Evolutionary conservation across 2,888 invertebrate species (phyloP), one percentile per base, ranked within the genome.

Genomic region (Sinhomidia bicolor): DNA sequence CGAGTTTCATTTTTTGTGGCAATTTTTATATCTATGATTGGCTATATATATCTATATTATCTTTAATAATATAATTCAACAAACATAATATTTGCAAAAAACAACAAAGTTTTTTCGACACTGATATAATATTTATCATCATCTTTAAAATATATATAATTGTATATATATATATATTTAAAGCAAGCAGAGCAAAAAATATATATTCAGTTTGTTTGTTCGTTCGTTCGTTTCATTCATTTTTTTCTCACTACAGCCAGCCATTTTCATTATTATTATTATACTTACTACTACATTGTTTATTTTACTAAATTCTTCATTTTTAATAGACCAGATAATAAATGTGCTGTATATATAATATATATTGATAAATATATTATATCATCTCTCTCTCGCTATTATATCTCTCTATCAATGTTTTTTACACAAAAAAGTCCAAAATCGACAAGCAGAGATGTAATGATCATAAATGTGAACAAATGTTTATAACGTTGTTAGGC

Each of bases 401-500:
- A n/a, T 32, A 29, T 80, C 36, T 81, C 47, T 65, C 20, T 68
- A 62, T 80, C 32, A 62, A 62, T 62, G 62, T 82, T 62, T 62
- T n/a, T 51, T 23, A 78, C 41, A 78, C 9, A 78, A 80, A 82
- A 86, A 71, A 54, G 57, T 78, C 54, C 54, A 44, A 14, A 84
- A 20, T 29, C 41, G 74, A 51, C n/a, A 41, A 82, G 23, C 68
- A 74, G 68, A 57, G 71, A 83, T 83, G 36, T 65, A 62, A 76
- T 83, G 78, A 82, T 78, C 51, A 81, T 82, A 57, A 87, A 81
- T 85, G 83, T 85, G 86, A 86, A 78, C 23, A 78, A 84, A 41
- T 89, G 83, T 89, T 89, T 89, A 78, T 78, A 78, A 84, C 83
- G 57, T 80, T 90, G 92, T 87, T 92, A 92, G 92, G 92, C 92